Evolutionary conservation across 2,888 invertebrate genomes (phyloP), one percentile per base, ranked within the genome.

Genomic region (Spodoptera exigua): DNA sequence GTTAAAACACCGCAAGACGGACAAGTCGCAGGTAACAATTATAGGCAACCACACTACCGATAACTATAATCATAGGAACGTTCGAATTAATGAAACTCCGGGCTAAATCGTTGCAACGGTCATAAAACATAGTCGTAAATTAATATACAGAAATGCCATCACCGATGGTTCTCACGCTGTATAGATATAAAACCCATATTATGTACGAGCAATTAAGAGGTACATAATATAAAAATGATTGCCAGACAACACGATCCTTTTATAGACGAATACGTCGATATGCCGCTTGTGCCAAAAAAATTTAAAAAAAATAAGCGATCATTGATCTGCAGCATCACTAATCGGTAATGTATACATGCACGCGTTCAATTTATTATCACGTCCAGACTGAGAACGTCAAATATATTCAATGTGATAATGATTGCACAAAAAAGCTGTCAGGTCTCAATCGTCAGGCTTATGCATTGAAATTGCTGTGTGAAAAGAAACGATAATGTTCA

Each of bases 221-320:
- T 69, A 68, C 55, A 79, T 79, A 81, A 77, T 79, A 83, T 80
- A 80, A 80, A 78, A 81, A 79, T 83, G 78, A 83, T 82, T 81
- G 80, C 79, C 62, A 74, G 74, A 70, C 78, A 73, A 74, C 73
- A 75, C 76, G 78, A 77, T 76, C 77, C 76, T 75, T 77, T 75
- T 76, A 78, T 79, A 77, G 74, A 49, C 64, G 56, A 69, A 72
- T 46, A 61, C 68, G 85, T 81, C 81, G 79, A 83, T 83, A 84
- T 78, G 82, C 82, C 81, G 70, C 68, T 76, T 71, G 65, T 75
- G 76, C 78, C 80, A 85, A 83, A 86, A 84, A 74, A 70, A 58
- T 48, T 44, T 63, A 61, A 54, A 64, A 70, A 80, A 80, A 76
- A 74, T 69, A 36, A 54, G 77, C 76, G 83, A 81, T 80, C 85